Evolutionary conservation across 2,113 vertebrate species (phyloP).

Genomic region (Emydura subglobosa): DNA sequence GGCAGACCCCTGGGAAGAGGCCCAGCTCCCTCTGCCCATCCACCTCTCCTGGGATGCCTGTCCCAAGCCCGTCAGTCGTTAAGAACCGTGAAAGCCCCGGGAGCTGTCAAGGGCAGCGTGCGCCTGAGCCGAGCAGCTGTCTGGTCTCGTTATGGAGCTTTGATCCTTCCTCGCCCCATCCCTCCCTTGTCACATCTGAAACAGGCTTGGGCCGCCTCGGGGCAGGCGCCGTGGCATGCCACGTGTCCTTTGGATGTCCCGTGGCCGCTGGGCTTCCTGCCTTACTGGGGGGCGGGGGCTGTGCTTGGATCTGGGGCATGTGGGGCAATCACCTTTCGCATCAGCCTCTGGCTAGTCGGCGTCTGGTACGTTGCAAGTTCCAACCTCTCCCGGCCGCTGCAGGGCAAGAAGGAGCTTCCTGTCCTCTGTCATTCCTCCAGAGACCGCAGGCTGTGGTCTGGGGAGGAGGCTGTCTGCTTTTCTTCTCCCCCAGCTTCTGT

Average conservation of each 20-base stretch:
- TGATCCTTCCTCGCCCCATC: neutral
- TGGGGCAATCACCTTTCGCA: neutral
- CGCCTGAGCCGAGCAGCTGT: neutral
- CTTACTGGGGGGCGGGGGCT: neutral
- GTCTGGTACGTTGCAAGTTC: neutral
- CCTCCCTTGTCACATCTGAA: neutral
- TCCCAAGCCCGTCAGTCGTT: neutral
- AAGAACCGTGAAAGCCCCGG: neutral
- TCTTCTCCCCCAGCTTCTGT: neutral
- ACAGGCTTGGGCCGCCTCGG: neutral
- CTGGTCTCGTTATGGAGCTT: neutral
- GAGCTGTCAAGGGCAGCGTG: neutral
- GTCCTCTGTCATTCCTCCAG: neutral
- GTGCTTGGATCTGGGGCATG: too few relatives aligned
- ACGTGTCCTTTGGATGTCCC: neutral
- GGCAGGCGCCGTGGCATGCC: neutral
- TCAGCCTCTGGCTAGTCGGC: neutral
- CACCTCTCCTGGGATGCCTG: neutral
- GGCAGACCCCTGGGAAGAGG: too few relatives aligned
- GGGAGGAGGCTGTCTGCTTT: neutral
- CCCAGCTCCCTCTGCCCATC: too few relatives aligned
- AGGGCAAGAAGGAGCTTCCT: neutral
- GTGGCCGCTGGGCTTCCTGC: neutral
- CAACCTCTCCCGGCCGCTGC: neutral
- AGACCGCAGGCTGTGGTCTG: neutral